Conservation (phyloP, 2,888 invertebrate genomes). For the Chaitophorus viminalis region DNA sequence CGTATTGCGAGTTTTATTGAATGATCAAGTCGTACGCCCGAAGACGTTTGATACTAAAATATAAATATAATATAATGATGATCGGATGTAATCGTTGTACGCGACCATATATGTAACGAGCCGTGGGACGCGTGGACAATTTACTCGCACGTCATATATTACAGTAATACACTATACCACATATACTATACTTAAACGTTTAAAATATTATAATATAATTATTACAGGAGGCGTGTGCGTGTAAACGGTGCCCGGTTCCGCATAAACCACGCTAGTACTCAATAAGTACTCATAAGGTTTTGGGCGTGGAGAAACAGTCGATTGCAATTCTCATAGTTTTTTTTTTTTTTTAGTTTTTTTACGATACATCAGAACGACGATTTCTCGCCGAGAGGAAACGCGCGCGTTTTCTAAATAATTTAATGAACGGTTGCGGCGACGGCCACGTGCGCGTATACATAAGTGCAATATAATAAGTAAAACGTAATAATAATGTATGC, state of each 20-base stretch:
- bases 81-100: neutral
- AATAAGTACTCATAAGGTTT: too few species aligned
- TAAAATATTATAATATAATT: too few species aligned
- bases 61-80: neutral
- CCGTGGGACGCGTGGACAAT: neutral
- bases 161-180: neutral
- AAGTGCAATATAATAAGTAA: conserved; percentile 9
- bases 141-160: neutral
- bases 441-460: neutral
- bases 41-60: too few species aligned
- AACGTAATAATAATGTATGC: conserved; percentile 17
- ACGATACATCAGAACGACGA: neutral
- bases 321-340: neutral
- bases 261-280: too few species aligned
- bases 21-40: conserved; percentile 19
- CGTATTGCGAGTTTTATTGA: neutral
- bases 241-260: neutral
- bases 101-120: neutral
- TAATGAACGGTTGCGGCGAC: conserved; percentile 16
- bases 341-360: neutral
- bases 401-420: conserved; percentile 49
- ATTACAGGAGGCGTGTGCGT: neutral
- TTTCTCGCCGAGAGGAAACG: conserved; percentile 31
- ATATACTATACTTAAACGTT: too few species aligned
- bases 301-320: neutral